Base-by-base conservation (phyloP, 2,113 vertebrate genomes). In the Cryptotis parvus region DNA sequence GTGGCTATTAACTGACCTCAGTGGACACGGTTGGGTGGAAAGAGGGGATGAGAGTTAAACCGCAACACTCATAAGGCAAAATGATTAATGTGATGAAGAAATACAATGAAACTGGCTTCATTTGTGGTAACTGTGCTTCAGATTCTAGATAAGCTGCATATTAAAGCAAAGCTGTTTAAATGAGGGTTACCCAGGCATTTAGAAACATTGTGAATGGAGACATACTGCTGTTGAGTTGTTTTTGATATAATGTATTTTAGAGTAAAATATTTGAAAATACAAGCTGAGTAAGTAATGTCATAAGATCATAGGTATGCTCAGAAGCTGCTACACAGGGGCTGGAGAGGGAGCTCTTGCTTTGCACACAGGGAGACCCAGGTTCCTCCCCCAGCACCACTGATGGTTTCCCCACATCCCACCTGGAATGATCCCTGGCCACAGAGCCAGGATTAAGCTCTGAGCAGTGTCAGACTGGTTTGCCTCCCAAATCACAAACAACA, bases 1-100 rank as follows among this genome's bases (percentile, higher is more conserved):
- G 2, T 81, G 76, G 76, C 16, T 78, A 39, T 89, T 87, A 87
- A 55, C 55, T 94, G 87, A 86, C 33, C 20, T 77, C 31, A 63
- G 1, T 89, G 75, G 81, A 63, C 27, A 35, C 58, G n/a, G 1
- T 45, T n/a, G 68, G 33, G 63, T 80, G 14, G 45, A 33, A 86
- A 31, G 20, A n/a, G 76, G 14, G 61, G 31, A 43, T 68, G 26
- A 84, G 65, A 78, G 41, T 82, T 90, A 63, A 69, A 15, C 45
- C 24, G 72, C 72, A 35, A 35, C 31, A 74, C 20, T 27, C 35
- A 4, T 45, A 85, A 35, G 45, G 27, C 29, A 68, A 1, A 72
- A 4, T 91, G 69, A 87, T 63, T 75, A 37, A 72, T 91, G 12
- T 75, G 74, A 77, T 81, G 80, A 39, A 49, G 35, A 77, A 78